Evolutionary conservation across 2,797 vertebrate species (phyloP), one percentile per base, ranked within the genome.

Genomic region (Brachyalestes nurse): DNA sequence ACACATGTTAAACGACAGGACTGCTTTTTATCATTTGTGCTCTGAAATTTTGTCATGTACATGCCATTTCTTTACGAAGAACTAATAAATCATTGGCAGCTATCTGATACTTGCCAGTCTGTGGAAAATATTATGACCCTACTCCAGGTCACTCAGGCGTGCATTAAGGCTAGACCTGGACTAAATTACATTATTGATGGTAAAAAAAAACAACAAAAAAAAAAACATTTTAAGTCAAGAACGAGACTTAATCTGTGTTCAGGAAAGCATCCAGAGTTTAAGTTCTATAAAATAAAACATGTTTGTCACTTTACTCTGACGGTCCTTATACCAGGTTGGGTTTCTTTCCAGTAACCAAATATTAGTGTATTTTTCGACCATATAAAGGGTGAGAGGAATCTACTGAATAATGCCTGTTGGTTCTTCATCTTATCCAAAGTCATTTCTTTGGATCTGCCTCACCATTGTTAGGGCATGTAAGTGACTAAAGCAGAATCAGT

Each of bases 41-140:
- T 74, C 74, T 49, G 23, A 38, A 23, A 73, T 72, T 28, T 57
- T 21, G 28, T 79, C 62, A 72, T 53, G 72, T 57, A 16, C 62
- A 60, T 67, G 72, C 45, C 38, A 12, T 60, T n/a, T 25, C n/a
- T 19, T 58, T 51, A n/a, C 13, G 1, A 71, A 51, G 42, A 6
- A 0, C 40, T 53, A 71, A 71, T 72, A 74, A 74, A 74, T 67
- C 62, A 67, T 34, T 14, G 17, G 55, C 34, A 21, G 60, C n/a
- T 65, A 55, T 65, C 47, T 66, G 49, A 58, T 80, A 25, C 49
- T 74, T 23, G 38, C 40, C 38, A 79, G 7, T 12, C 21, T 45
- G 19, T 58, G 53, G 40, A 67, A 74, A 67, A 74, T 53, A 34
- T 71, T 51, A 28, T 70, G 34, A 34, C 34, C 34, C 34, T 34